phyloP scores from a whole-genome alignment of 2,113 vertebrate species.

The Chlamydotis undulata region DNA sequence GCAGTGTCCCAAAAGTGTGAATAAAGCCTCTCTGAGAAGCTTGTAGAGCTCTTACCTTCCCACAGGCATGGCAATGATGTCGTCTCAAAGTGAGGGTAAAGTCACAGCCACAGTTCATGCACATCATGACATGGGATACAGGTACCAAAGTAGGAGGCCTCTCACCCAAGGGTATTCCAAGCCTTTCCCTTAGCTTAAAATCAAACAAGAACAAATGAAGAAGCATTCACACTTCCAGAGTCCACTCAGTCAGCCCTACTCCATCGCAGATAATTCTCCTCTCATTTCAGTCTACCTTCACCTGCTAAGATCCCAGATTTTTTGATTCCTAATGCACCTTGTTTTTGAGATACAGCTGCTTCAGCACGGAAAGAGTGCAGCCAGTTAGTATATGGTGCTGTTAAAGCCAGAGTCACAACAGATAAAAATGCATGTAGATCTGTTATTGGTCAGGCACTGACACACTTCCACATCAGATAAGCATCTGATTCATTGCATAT shows the following conservation, averaged over 20 bases:
- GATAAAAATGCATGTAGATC: not conserved
- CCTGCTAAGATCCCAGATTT: not conserved
- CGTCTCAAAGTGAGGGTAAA: constrained; percentile 91
- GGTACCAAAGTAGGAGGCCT: constrained; percentile 90
- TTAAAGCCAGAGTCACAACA: not conserved
- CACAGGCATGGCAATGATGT: constrained; percentile 94
- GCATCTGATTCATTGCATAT: not conserved
- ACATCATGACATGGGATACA: constrained; percentile 93
- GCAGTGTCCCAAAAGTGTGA: not conserved
- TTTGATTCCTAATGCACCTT: not conserved
- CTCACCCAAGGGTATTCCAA: constrained; percentile 87
- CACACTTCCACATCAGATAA: not conserved
- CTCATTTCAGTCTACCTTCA: not conserved
- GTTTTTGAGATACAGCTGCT: not conserved
- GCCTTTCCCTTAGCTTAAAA: constrained; percentile 83
- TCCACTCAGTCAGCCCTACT: not conserved
- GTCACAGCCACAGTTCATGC: constrained; percentile 96
- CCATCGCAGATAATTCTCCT: not conserved
- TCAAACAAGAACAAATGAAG: constrained; percentile 9
- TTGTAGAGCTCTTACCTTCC: constrained; percentile 83
- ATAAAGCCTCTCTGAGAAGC: not conserved
- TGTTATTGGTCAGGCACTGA: not conserved
- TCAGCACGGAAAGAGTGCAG: not conserved
- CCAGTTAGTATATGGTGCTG: not conserved
- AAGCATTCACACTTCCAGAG: not conserved